Base-by-base conservation (phyloP, 2,888 invertebrate species). In the Oligia fasciuncula region DNA sequence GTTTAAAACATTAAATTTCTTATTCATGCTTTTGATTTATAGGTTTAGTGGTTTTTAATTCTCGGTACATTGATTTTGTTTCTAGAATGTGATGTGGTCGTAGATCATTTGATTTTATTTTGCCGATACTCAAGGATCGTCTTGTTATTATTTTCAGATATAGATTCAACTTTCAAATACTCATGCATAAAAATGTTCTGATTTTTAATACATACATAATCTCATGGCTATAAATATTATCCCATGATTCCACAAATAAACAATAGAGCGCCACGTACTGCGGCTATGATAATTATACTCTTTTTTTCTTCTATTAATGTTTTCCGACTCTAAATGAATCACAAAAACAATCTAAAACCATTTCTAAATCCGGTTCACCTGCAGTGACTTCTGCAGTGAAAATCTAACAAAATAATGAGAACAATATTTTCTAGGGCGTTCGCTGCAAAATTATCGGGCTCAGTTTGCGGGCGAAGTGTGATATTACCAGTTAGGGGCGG, bases 401-500 rank as follows among this genome's bases (percentile, higher is more conserved):
- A 85, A 81, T 88, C 68, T 77, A 85, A 80, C 77, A 82, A 84
- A 84, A 86, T 88, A 89, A 88, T 84, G 80, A 82, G 83, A 85
- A 82, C 60, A 91, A 91, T 90, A 91, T 90, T 91, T 90, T 87
- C 90, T 83, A 85, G 87, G 88, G 85, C 88, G 83, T 80, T 88
- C 84, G 84, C 87, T 83, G 90, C 87, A 85, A 92, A 92, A 93
- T 93, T 92, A 93, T 83, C 80, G 84, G 74, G 77, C 62, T 77
- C 85, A 87, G 90, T 90, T 86, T 80, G 88, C 87, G 79, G 80
- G 77, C 88, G 85, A 91, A 93, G 93, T 92, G 94, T 91, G 92
- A 93, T 91, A 91, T 92, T 93, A 92, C 91, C 86, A 88, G 91
- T 82, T 88, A 84, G 83, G 91, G 93, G 94, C 92, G 93, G 92